phyloP scores from a whole-genome alignment of 2,797 vertebrate genomes.

The Pteropus rufus region DNA sequence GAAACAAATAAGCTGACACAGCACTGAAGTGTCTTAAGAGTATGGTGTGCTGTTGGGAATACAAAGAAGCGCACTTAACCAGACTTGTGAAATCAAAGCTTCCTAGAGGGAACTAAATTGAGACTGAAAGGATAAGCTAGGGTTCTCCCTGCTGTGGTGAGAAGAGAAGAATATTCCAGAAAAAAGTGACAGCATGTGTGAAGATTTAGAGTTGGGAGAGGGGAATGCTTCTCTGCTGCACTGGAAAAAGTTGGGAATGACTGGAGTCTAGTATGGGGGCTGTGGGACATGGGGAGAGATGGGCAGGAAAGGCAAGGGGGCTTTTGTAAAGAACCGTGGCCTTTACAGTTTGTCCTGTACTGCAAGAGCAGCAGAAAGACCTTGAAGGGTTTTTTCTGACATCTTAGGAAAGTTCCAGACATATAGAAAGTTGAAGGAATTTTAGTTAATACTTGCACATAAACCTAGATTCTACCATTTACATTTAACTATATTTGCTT shows the following conservation, averaged over 20 bases:
- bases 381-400: not conserved
- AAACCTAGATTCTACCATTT: not conserved
- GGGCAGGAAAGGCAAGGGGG: not conserved
- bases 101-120: not conserved
- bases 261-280: not conserved
- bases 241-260: not conserved
- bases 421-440: not conserved
- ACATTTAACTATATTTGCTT: not conserved
- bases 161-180: not conserved
- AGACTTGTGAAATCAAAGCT: not conserved
- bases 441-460: not conserved
- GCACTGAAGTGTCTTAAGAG: rapidly evolving
- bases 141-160: not conserved
- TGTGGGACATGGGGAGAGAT: not conserved
- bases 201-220: not conserved
- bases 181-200: not conserved
- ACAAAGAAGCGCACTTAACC: not conserved
- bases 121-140: not conserved
- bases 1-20: not conserved
- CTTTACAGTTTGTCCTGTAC: not conserved
- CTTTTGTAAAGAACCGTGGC: not conserved
- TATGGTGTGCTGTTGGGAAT: not conserved
- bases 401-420: not conserved
- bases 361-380: not conserved
- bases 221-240: not conserved